Conservation (phyloP, 2,113 vertebrate species). For the Salvator merianae region DNA sequence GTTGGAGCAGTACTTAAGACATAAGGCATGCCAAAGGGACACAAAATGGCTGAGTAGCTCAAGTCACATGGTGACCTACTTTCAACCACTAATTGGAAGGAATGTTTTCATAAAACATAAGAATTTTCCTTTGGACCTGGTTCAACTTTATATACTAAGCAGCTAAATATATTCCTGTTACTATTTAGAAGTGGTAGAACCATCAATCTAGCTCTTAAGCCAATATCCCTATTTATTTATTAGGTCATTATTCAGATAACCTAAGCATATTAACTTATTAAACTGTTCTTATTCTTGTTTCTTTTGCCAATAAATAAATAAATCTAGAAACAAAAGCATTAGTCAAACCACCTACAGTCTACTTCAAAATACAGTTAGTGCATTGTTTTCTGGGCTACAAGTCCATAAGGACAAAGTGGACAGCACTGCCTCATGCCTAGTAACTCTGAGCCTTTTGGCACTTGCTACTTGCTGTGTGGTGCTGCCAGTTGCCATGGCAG, state of each 20-base stretch:
- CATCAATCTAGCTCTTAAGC: constrained; percentile 23
- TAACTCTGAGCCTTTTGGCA: too few species aligned
- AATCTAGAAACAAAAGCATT: not conserved
- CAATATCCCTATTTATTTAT: constrained; percentile 28
- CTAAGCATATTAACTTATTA: constrained; percentile 34
- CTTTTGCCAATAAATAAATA: not conserved
- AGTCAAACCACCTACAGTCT: not conserved
- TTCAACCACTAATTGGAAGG: constrained; percentile 33
- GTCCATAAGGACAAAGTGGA: too few species aligned
- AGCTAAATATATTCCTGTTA: constrained; percentile 51
- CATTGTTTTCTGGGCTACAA: too few species aligned
- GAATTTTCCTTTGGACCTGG: constrained; percentile 26
- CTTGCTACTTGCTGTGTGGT: too few species aligned
- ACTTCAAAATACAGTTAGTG: not conserved
- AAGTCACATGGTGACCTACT: constrained; percentile 32
- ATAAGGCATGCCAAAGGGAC: not conserved
- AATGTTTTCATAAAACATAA: constrained; percentile 45
- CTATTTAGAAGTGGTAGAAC: constrained; percentile 38
- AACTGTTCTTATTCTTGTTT: constrained; percentile 24
- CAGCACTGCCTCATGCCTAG: too few species aligned
- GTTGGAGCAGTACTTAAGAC: constrained; percentile 1
- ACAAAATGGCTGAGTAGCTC: constrained; percentile 11
- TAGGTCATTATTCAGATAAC: constrained; percentile 38
- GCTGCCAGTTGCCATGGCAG: too few species aligned
- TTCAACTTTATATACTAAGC: constrained; percentile 47